phyloP scores from a whole-genome alignment of 2,797 vertebrate genomes.

The Numenius phaeopus region DNA sequence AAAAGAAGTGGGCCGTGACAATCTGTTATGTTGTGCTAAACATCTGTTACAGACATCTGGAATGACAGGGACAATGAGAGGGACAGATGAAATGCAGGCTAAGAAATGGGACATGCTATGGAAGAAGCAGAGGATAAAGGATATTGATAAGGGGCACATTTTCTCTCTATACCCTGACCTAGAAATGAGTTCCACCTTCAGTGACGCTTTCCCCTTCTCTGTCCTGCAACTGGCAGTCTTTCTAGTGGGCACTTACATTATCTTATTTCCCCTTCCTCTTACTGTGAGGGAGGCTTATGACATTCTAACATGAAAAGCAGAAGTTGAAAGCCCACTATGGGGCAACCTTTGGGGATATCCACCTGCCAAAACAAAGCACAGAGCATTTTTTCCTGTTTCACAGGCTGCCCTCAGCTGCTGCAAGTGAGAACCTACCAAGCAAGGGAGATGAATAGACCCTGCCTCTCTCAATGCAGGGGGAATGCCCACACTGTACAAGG shows the following conservation, averaged over 20 bases:
- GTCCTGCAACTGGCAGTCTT: neutral
- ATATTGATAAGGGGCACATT: neutral
- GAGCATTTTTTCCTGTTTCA: neutral
- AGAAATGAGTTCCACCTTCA: neutral
- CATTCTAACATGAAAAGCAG: neutral
- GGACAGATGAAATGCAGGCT: neutral
- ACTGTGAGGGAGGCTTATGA: neutral
- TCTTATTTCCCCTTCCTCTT: neutral
- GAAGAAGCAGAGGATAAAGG: neutral
- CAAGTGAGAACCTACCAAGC: neutral
- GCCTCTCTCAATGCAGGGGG: neutral
- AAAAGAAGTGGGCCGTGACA: neutral
- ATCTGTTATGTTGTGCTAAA: neutral
- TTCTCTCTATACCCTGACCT: neutral
- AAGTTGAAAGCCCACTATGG: neutral
- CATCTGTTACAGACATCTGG: neutral
- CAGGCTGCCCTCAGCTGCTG: neutral
- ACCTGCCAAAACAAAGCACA: neutral
- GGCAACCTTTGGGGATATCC: neutral
- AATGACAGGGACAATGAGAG: neutral
- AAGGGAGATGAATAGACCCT: neutral
- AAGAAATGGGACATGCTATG: neutral
- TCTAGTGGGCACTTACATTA: neutral
- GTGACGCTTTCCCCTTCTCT: neutral
- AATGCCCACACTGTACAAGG: neutral